Percentiles rank a stretch among this genome's conserved stretches.
Evolutionary conservation across 1,140 invertebrate genomes (phyloP).

Genomic region (Cheumatopsyche charites): DNA sequence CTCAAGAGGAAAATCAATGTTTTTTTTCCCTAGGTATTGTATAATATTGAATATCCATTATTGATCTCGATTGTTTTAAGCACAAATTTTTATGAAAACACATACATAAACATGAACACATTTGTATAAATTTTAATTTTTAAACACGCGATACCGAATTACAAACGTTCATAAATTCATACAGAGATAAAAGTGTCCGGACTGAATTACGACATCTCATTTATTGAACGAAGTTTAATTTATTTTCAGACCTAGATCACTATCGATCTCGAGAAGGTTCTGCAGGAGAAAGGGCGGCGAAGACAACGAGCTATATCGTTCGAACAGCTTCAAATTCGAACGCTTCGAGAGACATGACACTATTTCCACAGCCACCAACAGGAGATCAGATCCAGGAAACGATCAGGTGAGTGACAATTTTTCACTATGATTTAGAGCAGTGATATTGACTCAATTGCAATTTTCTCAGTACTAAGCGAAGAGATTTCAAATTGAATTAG

Average conservation of each 20-base stretch:
- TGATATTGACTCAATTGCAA: not conserved
- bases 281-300: slow-evolving; percentile 69
- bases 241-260: slow-evolving; percentile 52
- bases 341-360: slow-evolving; percentile 72
- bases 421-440: not conserved
- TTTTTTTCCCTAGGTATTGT: too few relatives aligned
- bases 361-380: slow-evolving; percentile 44
- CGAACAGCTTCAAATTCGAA: slow-evolving; percentile 85
- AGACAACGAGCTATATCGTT: slow-evolving; percentile 82
- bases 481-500: too few relatives aligned
- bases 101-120: too few relatives aligned
- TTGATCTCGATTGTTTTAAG: too few relatives aligned
- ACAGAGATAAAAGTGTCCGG: too few relatives aligned
- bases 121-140: too few relatives aligned
- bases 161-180: too few relatives aligned
- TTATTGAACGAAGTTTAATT: not conserved
- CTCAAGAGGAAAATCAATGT: too few relatives aligned
- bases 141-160: too few relatives aligned
- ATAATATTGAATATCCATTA: too few relatives aligned
- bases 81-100: too few relatives aligned
- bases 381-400: slow-evolving; percentile 30
- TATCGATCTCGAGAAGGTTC: slow-evolving; percentile 68
- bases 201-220: not conserved
- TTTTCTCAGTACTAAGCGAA: too few relatives aligned
- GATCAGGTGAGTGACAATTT: slow-evolving; percentile 37